Evolutionary conservation across 2,113 vertebrate species (phyloP).

Genomic region (Cynoglossus semilaevis): DNA sequence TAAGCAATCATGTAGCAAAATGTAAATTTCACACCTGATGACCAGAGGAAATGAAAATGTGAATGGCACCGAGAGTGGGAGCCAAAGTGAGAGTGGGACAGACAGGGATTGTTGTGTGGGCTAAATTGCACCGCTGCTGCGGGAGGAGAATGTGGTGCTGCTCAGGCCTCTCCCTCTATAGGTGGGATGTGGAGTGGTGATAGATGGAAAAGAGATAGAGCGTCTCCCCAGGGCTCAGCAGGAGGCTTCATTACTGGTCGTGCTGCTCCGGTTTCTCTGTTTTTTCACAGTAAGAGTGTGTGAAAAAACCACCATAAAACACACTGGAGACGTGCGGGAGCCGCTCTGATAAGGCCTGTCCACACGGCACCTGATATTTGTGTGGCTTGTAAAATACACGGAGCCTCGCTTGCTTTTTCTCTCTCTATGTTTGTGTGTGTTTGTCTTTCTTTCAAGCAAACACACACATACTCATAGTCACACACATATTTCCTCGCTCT

Average conservation of each 20-base stretch:
- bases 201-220: constrained; percentile 58
- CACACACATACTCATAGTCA: too few species aligned
- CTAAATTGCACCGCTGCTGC: constrained; percentile 9
- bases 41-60: constrained; percentile 33
- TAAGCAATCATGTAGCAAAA: constrained; percentile 28
- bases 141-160: constrained; percentile 33
- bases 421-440: not conserved
- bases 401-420: not conserved
- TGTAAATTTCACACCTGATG: constrained; percentile 46
- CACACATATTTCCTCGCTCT: constrained; percentile 1
- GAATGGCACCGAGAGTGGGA: constrained; percentile 11
- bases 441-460: not conserved
- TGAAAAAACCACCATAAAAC: constrained; percentile 29
- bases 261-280: constrained; percentile 35
- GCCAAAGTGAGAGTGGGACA: constrained; percentile 18
- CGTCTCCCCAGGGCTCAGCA: constrained; percentile 56
- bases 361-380: constrained; percentile 14
- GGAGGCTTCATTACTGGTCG: constrained; percentile 60
- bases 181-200: constrained; percentile 51
- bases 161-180: constrained; percentile 45
- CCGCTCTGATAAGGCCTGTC: constrained; percentile 20
- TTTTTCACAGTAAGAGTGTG: constrained; percentile 38
- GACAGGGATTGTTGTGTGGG: constrained; percentile 1
- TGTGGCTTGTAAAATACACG: not conserved
- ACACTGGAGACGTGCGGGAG: constrained; percentile 17